Base-by-base conservation (phyloP, 1,140 invertebrate species). In the Holcopasites calliopsidis region DNA sequence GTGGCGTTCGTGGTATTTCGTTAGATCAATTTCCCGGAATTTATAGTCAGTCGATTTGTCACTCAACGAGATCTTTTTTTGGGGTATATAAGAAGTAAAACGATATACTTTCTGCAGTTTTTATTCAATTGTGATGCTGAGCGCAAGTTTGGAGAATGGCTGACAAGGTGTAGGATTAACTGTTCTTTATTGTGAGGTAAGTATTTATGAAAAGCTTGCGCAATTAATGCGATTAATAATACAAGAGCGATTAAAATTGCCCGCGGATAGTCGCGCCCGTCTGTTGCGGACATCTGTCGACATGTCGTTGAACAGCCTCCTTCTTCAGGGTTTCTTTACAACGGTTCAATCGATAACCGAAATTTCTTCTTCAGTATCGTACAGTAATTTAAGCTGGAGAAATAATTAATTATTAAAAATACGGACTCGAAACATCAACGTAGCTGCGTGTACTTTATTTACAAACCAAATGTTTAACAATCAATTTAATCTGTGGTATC, bases 281-380 rank as follows among this genome's bases (percentile, higher is more conserved):
- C 18, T 5, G 1, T 28, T 65, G 33, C 28, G 1, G 71, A 57
- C 62, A 55, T 21, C 71, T 74, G 3, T n/a, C 44, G 21, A 10
- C 0, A 10, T 0, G 4, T 35, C 5, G 3, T 6, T 16, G 31
- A 55, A 74, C 50, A 18, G 21, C 13, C 5, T 38, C 21, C 11
- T 31, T 10, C 7, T 26, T 13, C 4, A 0, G 8, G 13, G 33
- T 21, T 13, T 11, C 3, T 38, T 23, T n/a, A 0, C 0, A 18
- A 33, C 60, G n/a, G n/a, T n/a, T 73, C 70, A 1, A 33, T 54
- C 49, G 70, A 26, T 73, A 73, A 54, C 18, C 7, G 28, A 0
- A 16, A 6, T 26, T 60, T 28, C 16, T 31, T 40, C 28, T 33
- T 3, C 3, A 1, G 0, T 54, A 23, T 16, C 16, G 4, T 11